A percentile compares a stretch with the other conserved stretches of the same genome.
phyloP scores from a whole-genome alignment of 2,113 vertebrate species.

The Nothoprocta pentlandii region DNA sequence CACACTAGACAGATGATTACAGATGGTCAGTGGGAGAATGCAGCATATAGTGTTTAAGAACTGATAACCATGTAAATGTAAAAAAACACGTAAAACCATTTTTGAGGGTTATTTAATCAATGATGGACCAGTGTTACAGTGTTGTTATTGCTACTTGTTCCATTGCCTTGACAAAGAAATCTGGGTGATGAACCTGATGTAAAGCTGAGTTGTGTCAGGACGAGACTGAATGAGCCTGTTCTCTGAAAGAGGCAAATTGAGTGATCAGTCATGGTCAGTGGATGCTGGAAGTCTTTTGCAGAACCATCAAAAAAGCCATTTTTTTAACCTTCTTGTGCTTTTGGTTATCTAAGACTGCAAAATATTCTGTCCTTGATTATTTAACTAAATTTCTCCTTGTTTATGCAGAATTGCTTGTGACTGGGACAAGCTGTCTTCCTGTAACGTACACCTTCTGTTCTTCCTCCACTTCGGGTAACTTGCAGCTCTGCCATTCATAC shows the following conservation, averaged over 20 bases:
- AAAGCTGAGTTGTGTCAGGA: neutral
- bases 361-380: neutral
- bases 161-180: neutral
- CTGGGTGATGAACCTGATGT: neutral
- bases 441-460: neutral
- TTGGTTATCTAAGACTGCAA: neutral
- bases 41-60: neutral
- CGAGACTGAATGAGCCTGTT: neutral
- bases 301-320: neutral
- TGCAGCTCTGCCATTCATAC: neutral
- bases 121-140: neutral
- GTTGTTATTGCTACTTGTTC: neutral
- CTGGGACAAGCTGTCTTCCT: neutral
- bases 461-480: neutral
- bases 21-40: neutral
- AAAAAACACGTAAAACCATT: no score
- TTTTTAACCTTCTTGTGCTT: neutral
- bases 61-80: neutral
- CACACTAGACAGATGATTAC: neutral
- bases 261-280: neutral
- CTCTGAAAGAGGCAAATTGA: constrained; percentile 9
- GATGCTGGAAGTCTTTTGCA: neutral
- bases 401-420: neutral
- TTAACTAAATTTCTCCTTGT: neutral
- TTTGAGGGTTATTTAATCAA: neutral